phyloP scores from a whole-genome alignment of 2,888 invertebrate genomes.

The Epsilonema sp. region DNA sequence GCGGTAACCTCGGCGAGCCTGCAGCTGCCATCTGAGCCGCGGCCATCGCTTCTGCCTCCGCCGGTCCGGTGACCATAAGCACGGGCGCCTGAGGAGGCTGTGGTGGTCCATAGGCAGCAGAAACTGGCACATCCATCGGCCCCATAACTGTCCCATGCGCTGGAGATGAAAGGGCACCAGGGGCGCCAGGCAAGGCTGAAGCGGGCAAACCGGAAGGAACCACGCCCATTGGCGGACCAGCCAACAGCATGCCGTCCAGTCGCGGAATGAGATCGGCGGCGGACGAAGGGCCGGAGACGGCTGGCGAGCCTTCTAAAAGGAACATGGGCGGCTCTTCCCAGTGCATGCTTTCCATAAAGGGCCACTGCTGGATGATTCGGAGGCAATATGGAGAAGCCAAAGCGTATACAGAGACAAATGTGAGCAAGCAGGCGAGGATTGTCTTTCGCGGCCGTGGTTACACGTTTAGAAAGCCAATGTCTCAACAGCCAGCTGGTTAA shows the following conservation, averaged over 20 bases:
- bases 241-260: not conserved
- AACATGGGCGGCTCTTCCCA: slow-evolving; percentile 4
- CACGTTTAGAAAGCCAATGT: too few relatives aligned
- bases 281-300: not conserved
- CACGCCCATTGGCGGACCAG: not conserved
- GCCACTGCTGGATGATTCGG: slow-evolving; percentile 10
- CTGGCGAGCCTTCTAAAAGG: slow-evolving; percentile 1
- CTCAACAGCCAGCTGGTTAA: too few relatives aligned
- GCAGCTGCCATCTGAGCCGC: slow-evolving; percentile 10
- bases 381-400: too few relatives aligned
- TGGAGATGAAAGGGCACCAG: not conserved
- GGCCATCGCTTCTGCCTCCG: slow-evolving; percentile 4
- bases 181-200: slow-evolving; percentile 17
- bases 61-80: slow-evolving; percentile 9
- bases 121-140: not conserved
- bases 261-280: not conserved
- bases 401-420: too few relatives aligned
- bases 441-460: too few relatives aligned
- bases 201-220: slow-evolving; percentile 26
- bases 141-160: not conserved
- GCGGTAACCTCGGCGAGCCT: slow-evolving; percentile 9
- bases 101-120: not conserved
- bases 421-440: too few relatives aligned
- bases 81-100: too few relatives aligned
- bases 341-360: slow-evolving; percentile 2